Evolutionary conservation across 2,797 vertebrate species (phyloP), one percentile per base, ranked within the genome.

Genomic region (Phoeniculus purpureus): DNA sequence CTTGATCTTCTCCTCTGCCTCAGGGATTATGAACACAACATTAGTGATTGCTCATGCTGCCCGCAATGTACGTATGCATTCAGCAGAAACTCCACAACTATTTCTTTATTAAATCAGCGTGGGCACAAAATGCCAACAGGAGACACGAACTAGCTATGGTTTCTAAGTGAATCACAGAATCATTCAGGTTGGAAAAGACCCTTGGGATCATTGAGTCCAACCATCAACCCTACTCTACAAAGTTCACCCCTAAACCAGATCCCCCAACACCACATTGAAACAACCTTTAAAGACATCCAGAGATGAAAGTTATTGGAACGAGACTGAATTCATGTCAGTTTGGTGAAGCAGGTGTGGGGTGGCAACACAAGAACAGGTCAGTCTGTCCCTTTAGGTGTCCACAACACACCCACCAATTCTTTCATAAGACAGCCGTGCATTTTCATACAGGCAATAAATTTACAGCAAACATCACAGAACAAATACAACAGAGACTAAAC

Each of bases 1-100:
- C 72, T 19, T 94, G 90, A 95, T 94, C 94, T 94, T 90, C 86
- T 89, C 84, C 85, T 92, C 78, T 85, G 81, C 75, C 55, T 59
- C 55, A 13, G 84, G 84, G 89, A 84, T 94, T 92, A 91, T 14
- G 75, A 60, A 61, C 34, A 71, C 16, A 73, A 66, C 50, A 37
- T 18, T 32, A 92, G 66, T 2, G 65, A 77, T 61, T 61, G 83
- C 90, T 92, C 90, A 71, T 29, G n/a, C 71, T 61, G 54, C 21
- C 75, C 70, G 32, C 72, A 26, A 54, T 47, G 64, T 76, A 55
- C 2, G 37, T 43, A 60, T 25, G 26, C 43, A 64, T 59, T 34
- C 77, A 73, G 72, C 70, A 88, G 88, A 90, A 4, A 71, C 61
- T 55, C 71, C 27, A 68, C 4, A 45, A 40, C 74, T 62, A 43